Percentiles rank a stretch among this genome's conserved stretches.
Conservation (phyloP, 1,140 invertebrate genomes). For the Bombus picipes region DNA sequence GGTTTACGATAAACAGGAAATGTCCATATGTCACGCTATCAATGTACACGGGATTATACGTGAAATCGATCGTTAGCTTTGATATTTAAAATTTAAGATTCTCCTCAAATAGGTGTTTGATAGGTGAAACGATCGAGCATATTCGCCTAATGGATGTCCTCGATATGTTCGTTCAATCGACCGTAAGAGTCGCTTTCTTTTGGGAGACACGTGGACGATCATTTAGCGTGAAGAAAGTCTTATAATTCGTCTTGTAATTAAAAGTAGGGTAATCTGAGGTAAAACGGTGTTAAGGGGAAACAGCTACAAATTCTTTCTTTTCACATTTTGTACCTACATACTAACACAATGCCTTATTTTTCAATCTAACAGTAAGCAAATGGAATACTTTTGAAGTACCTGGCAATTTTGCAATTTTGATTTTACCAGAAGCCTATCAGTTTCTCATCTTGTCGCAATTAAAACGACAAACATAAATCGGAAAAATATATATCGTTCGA, state of each 20-base stretch:
- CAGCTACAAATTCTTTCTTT: too few species aligned
- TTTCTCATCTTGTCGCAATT: too few species aligned
- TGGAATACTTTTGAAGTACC: too few species aligned
- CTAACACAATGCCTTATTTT: too few species aligned
- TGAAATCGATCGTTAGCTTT: background rate
- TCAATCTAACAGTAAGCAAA: too few species aligned
- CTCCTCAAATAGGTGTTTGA: background rate
- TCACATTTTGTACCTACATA: too few species aligned
- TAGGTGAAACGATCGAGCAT: background rate
- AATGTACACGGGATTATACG: background rate
- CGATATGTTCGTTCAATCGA: background rate
- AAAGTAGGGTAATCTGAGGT: background rate
- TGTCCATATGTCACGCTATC: background rate
- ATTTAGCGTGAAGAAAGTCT: background rate
- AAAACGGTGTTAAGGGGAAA: too few species aligned
- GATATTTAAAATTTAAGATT: background rate
- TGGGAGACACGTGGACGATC: too few species aligned
- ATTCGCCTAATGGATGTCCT: background rate
- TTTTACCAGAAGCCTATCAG: too few species aligned
- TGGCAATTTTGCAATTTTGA: too few species aligned
- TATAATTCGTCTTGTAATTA: background rate
- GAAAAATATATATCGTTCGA: too few species aligned
- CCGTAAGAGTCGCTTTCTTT: constrained; percentile 4
- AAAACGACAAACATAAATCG: too few species aligned
- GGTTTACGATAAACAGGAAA: background rate